Percentiles rank a stretch among this genome's conserved stretches.
Conservation (phyloP, 2,888 invertebrate species). For the Graphium colonna region DNA sequence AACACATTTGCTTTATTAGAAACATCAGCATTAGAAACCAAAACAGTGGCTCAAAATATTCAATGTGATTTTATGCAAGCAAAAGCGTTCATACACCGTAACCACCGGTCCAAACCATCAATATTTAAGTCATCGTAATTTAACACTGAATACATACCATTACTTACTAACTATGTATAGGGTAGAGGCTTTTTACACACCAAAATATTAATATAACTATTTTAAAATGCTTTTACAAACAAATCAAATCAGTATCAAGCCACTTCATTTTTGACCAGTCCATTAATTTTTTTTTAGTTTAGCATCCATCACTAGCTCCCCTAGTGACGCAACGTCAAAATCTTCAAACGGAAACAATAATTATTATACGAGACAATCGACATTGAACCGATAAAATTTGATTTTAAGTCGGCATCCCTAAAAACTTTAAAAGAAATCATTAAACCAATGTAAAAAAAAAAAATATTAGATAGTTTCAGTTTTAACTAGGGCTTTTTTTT, state of each 20-base stretch:
- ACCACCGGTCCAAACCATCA: constrained; percentile 53
- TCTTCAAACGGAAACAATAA: too few relatives aligned
- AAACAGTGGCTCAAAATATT: background rate
- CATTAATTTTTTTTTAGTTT: constrained; percentile 41
- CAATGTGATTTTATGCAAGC: constrained; percentile 10
- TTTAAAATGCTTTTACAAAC: constrained; percentile 39
- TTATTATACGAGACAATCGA: too few relatives aligned
- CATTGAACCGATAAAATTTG: too few relatives aligned
- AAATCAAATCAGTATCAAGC: constrained; percentile 36
- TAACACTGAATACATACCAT: constrained; percentile 46
- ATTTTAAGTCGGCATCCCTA: too few relatives aligned
- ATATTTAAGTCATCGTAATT: constrained; percentile 28
- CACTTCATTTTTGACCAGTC: constrained; percentile 42
- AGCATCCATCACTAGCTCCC: constrained; percentile 31
- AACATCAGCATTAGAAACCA: background rate
- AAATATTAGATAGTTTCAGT: too few relatives aligned
- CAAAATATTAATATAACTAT: constrained; percentile 30
- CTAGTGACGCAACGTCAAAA: background rate
- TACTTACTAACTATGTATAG: constrained; percentile 41
- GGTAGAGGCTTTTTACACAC: constrained; percentile 34
- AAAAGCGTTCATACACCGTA: constrained; percentile 34
- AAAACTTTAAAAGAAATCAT: too few relatives aligned
- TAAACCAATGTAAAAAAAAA: too few relatives aligned
- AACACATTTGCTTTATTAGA: background rate
- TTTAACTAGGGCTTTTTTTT: too few relatives aligned